Evolutionary conservation across 1,140 invertebrate genomes (phyloP).

Genomic region (roundworm (Caenorhabditis elegans)): DNA sequence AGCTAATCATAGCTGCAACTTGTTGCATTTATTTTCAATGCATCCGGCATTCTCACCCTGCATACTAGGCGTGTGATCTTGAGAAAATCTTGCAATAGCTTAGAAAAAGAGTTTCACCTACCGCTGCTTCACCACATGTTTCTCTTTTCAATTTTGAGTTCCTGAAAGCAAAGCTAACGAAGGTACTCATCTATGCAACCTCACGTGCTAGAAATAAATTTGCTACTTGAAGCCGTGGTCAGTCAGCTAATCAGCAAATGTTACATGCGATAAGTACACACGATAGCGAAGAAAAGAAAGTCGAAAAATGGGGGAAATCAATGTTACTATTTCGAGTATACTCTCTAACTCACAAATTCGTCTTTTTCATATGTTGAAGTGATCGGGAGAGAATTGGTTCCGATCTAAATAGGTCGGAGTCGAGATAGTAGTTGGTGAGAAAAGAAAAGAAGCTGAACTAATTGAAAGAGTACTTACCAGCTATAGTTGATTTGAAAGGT

Average conservation of each 20-base stretch:
- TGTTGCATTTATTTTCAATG: background rate
- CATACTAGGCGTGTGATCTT: background rate
- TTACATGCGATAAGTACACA: conserved; percentile 13
- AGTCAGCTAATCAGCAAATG: background rate
- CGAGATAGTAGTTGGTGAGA: background rate
- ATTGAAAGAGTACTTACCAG: background rate
- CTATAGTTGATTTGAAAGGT: no score
- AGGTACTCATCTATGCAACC: conserved; percentile 29
- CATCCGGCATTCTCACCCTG: no score
- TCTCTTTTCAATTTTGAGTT: background rate
- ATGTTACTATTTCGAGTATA: background rate
- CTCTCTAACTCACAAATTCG: conserved; percentile 27
- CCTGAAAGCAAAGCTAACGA: conserved; percentile 20
- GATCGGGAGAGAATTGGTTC: conserved; percentile 14
- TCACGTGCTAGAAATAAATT: background rate
- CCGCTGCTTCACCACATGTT: background rate
- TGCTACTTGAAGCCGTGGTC: background rate
- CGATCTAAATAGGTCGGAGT: conserved; percentile 6
- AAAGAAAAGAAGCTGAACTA: background rate
- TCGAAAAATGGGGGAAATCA: background rate
- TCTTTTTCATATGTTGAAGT: conserved; percentile 20
- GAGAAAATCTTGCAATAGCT: conserved; percentile 1
- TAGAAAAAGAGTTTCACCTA: background rate
- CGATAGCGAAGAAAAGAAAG: background rate
- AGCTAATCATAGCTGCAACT: conserved; percentile 5